Evolutionary conservation across 1,140 invertebrate species (phyloP).

Genomic region (Brachionus asplanchnoidis): DNA sequence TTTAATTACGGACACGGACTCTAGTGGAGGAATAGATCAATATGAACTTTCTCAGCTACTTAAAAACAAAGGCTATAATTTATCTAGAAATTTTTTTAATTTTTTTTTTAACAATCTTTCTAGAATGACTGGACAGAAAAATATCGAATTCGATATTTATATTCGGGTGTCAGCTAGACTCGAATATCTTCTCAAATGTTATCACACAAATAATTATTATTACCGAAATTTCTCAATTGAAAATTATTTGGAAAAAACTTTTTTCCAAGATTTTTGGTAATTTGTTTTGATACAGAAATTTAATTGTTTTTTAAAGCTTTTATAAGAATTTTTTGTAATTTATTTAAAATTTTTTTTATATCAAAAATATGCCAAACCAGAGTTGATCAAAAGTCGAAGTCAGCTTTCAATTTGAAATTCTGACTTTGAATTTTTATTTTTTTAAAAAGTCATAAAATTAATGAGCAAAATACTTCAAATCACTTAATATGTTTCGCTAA

Average conservation of each 20-base stretch:
- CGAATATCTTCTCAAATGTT: not conserved
- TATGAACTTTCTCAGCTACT: not conserved
- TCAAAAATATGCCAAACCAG: not conserved
- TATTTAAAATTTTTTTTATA: not conserved
- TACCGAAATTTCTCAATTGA: not conserved
- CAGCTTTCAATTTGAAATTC: too few relatives aligned
- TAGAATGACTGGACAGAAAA: not conserved
- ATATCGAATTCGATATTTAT: constrained; percentile 23
- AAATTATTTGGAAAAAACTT: not conserved
- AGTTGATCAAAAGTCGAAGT: too few relatives aligned
- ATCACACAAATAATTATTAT: not conserved
- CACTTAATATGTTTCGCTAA: too few relatives aligned
- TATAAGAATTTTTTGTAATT: too few relatives aligned
- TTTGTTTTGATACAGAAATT: not conserved
- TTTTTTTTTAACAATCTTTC: not conserved
- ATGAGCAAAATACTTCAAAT: too few relatives aligned
- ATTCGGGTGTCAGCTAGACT: not conserved
- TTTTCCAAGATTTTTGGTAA: constrained; percentile 37
- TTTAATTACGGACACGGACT: constrained; percentile 12
- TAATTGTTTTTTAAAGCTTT: not conserved
- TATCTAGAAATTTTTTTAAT: not conserved
- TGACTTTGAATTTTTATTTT: too few relatives aligned
- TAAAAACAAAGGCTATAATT: not conserved
- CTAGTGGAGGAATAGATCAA: not conserved
- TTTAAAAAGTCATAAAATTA: too few relatives aligned